Conservation (phyloP, 2,113 vertebrate genomes). For the Epinephelus cyanopodus region DNA sequence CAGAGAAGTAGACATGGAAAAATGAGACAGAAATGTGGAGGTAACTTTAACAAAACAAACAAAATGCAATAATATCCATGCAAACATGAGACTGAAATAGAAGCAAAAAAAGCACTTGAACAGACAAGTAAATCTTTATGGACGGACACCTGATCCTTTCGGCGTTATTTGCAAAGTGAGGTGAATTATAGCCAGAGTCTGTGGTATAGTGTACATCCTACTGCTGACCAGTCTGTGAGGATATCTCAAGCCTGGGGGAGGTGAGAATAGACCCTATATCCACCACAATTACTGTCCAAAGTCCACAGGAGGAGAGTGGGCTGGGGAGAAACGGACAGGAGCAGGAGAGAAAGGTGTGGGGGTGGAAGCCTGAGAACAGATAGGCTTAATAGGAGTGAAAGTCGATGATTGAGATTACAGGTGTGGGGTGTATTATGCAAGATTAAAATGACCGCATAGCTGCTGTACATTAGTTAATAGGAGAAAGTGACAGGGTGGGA, state of each 20-base stretch:
- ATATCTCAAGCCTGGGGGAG: slow-evolving; percentile 35
- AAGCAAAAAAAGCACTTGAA: background rate
- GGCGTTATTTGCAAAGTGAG: slow-evolving; percentile 15
- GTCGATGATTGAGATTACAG: slow-evolving; percentile 40
- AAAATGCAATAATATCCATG: background rate
- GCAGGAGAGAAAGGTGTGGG: slow-evolving; percentile 24
- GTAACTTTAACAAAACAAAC: background rate
- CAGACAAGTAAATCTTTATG: background rate
- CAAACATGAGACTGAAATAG: background rate
- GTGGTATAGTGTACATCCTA: background rate
- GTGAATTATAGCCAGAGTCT: slow-evolving; percentile 18
- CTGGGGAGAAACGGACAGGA: slow-evolving; percentile 19
- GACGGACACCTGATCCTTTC: slow-evolving; percentile 22
- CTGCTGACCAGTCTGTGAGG: slow-evolving; percentile 36
- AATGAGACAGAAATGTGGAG: background rate
- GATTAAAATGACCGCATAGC: slow-evolving; percentile 39
- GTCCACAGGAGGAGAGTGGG: slow-evolving; percentile 37
- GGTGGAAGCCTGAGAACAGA: slow-evolving; percentile 25
- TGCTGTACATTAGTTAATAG: slow-evolving; percentile 26
- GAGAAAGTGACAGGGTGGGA: slow-evolving; percentile 11
- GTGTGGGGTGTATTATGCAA: slow-evolving; percentile 3
- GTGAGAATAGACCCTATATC: slow-evolving; percentile 49
- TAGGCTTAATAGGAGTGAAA: slow-evolving; percentile 43
- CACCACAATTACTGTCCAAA: slow-evolving; percentile 60
- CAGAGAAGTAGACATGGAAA: background rate